A percentile compares a stretch with the other conserved stretches of the same genome.
Evolutionary conservation across 1,140 invertebrate genomes (phyloP).

Genomic region (Calliphora vicina): DNA sequence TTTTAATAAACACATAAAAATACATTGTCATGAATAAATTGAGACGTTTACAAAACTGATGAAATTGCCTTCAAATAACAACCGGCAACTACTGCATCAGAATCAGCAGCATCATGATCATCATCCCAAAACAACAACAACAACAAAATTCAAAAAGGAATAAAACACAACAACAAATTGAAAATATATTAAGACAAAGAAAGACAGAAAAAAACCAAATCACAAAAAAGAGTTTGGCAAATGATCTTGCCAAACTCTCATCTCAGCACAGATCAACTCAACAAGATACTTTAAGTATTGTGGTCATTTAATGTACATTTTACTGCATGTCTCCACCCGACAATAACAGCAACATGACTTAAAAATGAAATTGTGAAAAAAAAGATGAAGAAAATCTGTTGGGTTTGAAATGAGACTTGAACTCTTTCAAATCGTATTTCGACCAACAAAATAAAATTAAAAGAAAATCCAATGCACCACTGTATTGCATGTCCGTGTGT

Average conservation of each 20-base stretch:
- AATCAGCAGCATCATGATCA: not conserved
- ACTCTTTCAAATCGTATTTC: not conserved
- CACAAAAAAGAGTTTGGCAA: not conserved
- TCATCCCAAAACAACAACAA: not conserved
- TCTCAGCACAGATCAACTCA: not conserved
- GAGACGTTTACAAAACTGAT: slow-evolving; percentile 9
- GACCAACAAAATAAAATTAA: not conserved
- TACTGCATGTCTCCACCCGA: not conserved
- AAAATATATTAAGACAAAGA: not conserved
- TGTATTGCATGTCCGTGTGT: no score
- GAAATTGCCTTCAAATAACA: slow-evolving; percentile 9
- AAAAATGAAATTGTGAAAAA: not conserved
- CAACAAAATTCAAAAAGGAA: not conserved
- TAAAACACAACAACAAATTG: not conserved
- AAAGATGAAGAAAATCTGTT: not conserved
- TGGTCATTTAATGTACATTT: slow-evolving; percentile 10
- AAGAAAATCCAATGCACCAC: not conserved
- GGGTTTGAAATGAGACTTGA: not conserved
- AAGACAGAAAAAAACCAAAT: no score
- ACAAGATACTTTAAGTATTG: not conserved
- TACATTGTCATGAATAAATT: not conserved
- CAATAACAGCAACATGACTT: not conserved
- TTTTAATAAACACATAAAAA: not conserved
- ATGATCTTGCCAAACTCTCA: not conserved
- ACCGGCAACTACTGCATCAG: not conserved